A percentile compares a stretch with the other conserved stretches of the same genome.
These are phyloP conservation scores for Chaetura pelagica DNA, from an alignment of 2,113 vertebrate species.

Conservation along the genomic window DNA sequence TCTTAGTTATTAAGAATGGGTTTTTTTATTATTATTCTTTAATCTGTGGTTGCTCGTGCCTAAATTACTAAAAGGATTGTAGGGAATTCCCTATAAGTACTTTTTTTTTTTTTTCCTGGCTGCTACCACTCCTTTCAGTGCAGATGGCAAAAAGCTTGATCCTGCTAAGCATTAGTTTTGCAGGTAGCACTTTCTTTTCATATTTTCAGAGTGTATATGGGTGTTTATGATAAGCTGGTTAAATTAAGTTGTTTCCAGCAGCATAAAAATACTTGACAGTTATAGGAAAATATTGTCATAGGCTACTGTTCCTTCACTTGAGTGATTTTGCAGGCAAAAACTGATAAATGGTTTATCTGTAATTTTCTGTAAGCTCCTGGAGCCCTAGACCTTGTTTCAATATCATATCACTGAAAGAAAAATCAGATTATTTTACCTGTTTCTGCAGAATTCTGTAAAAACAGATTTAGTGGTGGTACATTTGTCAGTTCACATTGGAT, in stretches of 20 bases:
- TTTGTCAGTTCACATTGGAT: not conserved
- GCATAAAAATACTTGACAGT: not conserved
- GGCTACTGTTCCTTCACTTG: not conserved
- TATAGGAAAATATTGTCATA: not conserved
- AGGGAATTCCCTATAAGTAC: conserved; percentile 2
- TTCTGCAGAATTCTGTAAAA: not conserved
- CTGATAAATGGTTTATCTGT: not conserved
- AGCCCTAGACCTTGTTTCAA: not conserved
- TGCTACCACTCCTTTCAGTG: not conserved
- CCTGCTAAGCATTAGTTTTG: not conserved
- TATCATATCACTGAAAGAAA: not conserved
- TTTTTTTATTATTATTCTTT: not conserved
- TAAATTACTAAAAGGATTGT: not conserved
- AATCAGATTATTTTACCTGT: not conserved
- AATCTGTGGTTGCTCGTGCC: not conserved
- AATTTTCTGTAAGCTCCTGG: not conserved
- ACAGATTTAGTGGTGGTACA: not conserved
- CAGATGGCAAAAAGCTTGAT: not conserved
- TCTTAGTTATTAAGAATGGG: not conserved
- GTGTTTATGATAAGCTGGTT: not conserved
- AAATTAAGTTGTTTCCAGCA: not conserved
- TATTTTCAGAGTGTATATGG: not conserved
- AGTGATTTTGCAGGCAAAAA: not conserved
- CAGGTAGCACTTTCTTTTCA: not conserved
- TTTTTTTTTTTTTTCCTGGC: not conserved